Evolutionary conservation across 2,888 invertebrate genomes (phyloP), one percentile per base, ranked within the genome.

Genomic region (Trichopria drosophilae): DNA sequence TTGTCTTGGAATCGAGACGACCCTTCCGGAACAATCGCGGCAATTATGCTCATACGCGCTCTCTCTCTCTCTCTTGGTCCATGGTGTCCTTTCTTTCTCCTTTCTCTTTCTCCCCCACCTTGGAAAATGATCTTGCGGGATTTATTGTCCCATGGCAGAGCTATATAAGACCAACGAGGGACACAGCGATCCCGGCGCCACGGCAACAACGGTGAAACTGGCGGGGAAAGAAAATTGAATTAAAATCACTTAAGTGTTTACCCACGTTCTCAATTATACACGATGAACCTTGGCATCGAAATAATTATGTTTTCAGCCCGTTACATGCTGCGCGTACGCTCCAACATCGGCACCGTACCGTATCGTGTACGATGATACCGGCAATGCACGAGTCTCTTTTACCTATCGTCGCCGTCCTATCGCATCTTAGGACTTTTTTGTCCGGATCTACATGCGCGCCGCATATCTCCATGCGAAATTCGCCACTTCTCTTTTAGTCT

Each of bases 211-310:
- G n/a, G 46, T 56, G 53, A 62, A 62, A 62, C 58, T 62, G 62
- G 51, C 64, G 54, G 50, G 41, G 46, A 36, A 55, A 55, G 63
- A 61, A 68, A 69, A 71, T 71, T 66, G 67, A 69, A 71, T 70
- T 67, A 65, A 69, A 72, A 64, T 71, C 66, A 66, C 65, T 69
- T 62, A 63, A 71, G 67, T 66, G 67, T 70, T 71, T 67, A 67
- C 62, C 67, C 68, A 72, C 69, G 71, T 71, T 71, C 69, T 67
- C 71, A 71, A 73, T 72, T 71, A 71, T 67, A 67, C 62, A 57
- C 66, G 67, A 66, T 66, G 69, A 69, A 69, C 68, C 66, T 64
- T 62, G 67, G 60, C 69, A 66, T 67, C 64, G 61, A 69, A 71
- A 70, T 69, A 71, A 73, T 73, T 69, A 72, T 67, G 67, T 64